Evolutionary conservation across 2,888 invertebrate genomes (phyloP).

Genomic region (Bombylius discolor): DNA sequence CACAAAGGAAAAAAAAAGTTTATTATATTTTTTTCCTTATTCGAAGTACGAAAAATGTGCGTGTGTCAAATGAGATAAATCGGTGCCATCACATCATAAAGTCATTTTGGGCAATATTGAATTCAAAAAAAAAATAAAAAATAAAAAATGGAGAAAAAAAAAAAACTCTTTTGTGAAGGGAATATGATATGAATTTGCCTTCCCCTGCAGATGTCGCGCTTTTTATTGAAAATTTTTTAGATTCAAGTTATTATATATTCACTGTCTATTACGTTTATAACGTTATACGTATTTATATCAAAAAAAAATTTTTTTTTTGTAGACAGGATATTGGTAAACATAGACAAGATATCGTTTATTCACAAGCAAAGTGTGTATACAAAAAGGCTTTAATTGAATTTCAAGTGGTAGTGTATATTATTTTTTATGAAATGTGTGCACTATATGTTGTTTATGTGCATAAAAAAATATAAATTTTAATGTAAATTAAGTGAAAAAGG

Average conservation of each 20-base stretch:
- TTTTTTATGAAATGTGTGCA: too few species aligned
- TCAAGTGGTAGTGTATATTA: background rate
- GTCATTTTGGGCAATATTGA: conserved; percentile 24
- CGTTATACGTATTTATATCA: background rate
- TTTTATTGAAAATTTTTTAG: background rate
- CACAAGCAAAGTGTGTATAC: background rate
- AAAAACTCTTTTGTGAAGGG: background rate
- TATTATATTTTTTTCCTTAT: background rate
- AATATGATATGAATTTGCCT: background rate
- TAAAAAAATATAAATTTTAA: too few species aligned
- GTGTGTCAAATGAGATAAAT: conserved; percentile 29
- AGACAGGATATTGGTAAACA: background rate
- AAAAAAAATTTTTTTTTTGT: background rate
- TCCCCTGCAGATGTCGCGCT: background rate
- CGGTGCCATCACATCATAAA: conserved; percentile 36
- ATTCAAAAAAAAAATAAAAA: background rate
- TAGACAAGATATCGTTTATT: background rate
- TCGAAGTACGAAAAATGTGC: conserved; percentile 3
- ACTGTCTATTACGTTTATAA: background rate
- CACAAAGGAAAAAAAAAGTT: too few species aligned
- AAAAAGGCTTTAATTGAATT: background rate
- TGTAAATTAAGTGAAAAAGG: too few species aligned
- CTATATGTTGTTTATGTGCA: too few species aligned
- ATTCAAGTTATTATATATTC: background rate
- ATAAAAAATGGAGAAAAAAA: too few species aligned